Evolutionary conservation across 2,797 vertebrate genomes (phyloP), one percentile per base, ranked within the genome.

Genomic region (Iguana delicatissima): DNA sequence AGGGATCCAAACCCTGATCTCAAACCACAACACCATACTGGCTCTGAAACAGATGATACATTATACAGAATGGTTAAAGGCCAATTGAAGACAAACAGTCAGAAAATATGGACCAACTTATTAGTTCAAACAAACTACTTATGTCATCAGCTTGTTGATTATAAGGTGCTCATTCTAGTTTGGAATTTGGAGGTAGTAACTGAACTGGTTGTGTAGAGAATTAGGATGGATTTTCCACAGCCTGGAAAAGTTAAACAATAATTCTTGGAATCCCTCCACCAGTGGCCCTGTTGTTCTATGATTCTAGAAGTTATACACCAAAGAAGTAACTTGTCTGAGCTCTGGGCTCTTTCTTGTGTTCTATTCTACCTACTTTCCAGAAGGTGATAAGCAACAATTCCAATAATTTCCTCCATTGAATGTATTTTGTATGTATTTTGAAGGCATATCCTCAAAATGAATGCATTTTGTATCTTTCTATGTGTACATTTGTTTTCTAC

Each of bases 1-100:
- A 5, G 20, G 4, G 59, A 6, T 62, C 18, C 35, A 74, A 72
- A 55, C 42, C 0, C 77, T 26, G 35, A 22, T 35, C 6, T 76
- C 16, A 35, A 64, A 13, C 38, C 57, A 76, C 6, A 12, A 59
- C 16, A 59, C 14, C 57, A 59, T 16, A 59, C 16, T 18, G 14
- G 57, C 57, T 59, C 18, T 67, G 26, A 57, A 46, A 50, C 6
- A 76, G 12, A 77, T 50, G 7, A 52, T 77, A 77, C 82, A 35
- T 74, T 8, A 29, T 24, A 2, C 55, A 46, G 62, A 77, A 62
- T 57, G 50, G 42, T 57, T 38, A 57, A 77, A 57, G 92, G 73
- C 52, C 80, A 92, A 88, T 87, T 91, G 18, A 90, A 94, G 90
- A 92, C 86, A 89, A 89, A 86, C 6, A 85, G 57, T 42, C 88